Base-by-base conservation (phyloP, 2,797 vertebrate species). In the Malurus splendens region DNA sequence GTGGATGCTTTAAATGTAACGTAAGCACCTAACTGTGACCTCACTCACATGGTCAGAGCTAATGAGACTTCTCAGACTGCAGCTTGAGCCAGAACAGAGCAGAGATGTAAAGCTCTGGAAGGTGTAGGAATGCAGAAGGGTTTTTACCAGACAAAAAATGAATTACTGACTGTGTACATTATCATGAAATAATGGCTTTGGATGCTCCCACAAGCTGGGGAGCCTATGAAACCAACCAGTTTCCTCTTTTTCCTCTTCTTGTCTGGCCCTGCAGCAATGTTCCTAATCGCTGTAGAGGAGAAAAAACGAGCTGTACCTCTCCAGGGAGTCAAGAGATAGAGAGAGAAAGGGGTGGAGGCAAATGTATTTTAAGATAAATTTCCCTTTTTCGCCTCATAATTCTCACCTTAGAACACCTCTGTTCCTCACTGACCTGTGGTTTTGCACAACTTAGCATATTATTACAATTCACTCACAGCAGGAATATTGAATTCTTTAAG, bases 361-460 rank as follows among this genome's bases (percentile, higher is more conserved):
- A 73, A 39, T 38, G 32, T 39, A 50, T 86, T 92, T 72, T 65
- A 60, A 89, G 61, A 86, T 18, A 82, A 84, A 55, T 71, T 65
- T 86, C 30, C 50, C 30, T 55, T 44, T 67, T 82, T 90, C 68
- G 85, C 45, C 51, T 82, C n/a, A 12, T 83, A 90, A 87, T 71
- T 89, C 55, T 86, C 25, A 82, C 80, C 60, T 82, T 32, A 61
- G 61, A 64, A 44, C 68, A 71, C 74, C 68, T 62, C 65, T 65
- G 33, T 71, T 94, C 77, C 75, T 88, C 61, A 22, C 65, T 86
- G 92, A 84, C 89, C 89, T 17, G 8, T 9, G 9, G 62, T 92
- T 93, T 90, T 74, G 78, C 78, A 66, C 79, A 87, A 68, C 65
- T 92, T 92, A 89, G 77, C 65, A 38, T 90, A 64, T 85, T 93